Conservation (phyloP, 2,888 invertebrate genomes). For the Agrochola litura region DNA sequence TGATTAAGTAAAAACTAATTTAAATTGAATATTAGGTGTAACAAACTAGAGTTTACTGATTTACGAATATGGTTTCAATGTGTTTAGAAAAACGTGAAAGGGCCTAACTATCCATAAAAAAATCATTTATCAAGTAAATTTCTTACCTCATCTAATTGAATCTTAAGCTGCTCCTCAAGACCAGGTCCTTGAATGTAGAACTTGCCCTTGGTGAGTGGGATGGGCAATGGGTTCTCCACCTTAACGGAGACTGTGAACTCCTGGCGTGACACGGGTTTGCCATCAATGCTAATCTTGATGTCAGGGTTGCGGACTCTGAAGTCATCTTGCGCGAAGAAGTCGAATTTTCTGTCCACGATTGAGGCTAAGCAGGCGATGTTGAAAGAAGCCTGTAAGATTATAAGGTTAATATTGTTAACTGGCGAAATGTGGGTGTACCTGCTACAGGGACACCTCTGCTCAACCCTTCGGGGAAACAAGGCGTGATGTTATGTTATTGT, state of each 20-base stretch:
- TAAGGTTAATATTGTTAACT: neutral
- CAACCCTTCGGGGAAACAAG: too few species aligned
- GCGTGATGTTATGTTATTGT: too few species aligned
- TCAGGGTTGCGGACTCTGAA: conserved; percentile 97
- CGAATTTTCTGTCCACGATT: conserved; percentile 95
- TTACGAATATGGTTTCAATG: neutral
- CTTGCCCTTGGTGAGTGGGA: conserved; percentile 93
- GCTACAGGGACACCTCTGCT: too few species aligned
- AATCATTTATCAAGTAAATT: neutral
- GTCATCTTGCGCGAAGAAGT: conserved; percentile 97
- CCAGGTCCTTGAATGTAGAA: conserved; percentile 96
- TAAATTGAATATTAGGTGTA: too few species aligned
- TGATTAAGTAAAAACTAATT: neutral
- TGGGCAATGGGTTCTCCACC: conserved; percentile 95
- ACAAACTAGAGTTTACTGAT: neutral
- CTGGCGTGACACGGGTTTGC: conserved; percentile 87
- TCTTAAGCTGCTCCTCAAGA: conserved; percentile 93
- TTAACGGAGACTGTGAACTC: conserved; percentile 91
- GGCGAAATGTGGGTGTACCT: too few species aligned
- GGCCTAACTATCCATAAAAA: neutral
- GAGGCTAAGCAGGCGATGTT: conserved; percentile 95
- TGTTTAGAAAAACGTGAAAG: neutral
- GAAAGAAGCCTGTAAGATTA: conserved; percentile 92
- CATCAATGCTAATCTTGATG: conserved; percentile 93
- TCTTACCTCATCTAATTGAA: conserved; percentile 92